phyloP scores from a whole-genome alignment of 2,797 vertebrate genomes.

The Tragelaphus eurycerus region DNA sequence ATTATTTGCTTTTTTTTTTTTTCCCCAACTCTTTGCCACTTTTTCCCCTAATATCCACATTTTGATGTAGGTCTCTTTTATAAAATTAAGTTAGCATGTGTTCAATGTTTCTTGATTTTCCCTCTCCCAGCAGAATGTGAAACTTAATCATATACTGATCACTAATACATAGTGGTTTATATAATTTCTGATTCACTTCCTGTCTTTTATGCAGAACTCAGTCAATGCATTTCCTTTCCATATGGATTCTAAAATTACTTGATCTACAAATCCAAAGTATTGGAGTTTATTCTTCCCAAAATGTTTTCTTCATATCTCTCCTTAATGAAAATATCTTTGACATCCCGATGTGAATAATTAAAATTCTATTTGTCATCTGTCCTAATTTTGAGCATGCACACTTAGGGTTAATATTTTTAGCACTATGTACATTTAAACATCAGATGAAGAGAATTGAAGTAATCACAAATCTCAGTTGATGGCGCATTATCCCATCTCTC shows the following conservation, averaged over 20 bases:
- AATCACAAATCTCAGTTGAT: background rate
- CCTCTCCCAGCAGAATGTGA: slow-evolving; percentile 47
- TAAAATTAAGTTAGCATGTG: slow-evolving; percentile 58
- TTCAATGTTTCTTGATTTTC: slow-evolving; percentile 35
- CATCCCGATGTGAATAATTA: slow-evolving; percentile 53
- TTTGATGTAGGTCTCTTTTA: slow-evolving; percentile 43
- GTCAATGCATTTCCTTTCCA: slow-evolving; percentile 55
- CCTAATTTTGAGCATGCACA: slow-evolving; percentile 13
- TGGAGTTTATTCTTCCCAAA: background rate
- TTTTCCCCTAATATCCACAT: slow-evolving; percentile 39
- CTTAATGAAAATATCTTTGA: slow-evolving; percentile 13
- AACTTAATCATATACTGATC: slow-evolving; percentile 53
- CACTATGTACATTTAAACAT: background rate
- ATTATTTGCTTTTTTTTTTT: slow-evolving; percentile 32
- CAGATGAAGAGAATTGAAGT: background rate
- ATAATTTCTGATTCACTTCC: slow-evolving; percentile 62
- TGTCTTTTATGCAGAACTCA: slow-evolving; percentile 50
- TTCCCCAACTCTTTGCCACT: background rate
- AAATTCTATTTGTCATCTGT: slow-evolving; percentile 47
- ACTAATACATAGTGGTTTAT: slow-evolving; percentile 56
- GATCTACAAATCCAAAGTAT: slow-evolving; percentile 43
- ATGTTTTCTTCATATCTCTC: slow-evolving; percentile 34
- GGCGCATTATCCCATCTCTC: background rate
- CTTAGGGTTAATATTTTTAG: slow-evolving; percentile 35
- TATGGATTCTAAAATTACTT: slow-evolving; percentile 63